A percentile compares a stretch with the other conserved stretches of the same genome.
Conservation (phyloP, 2,888 invertebrate genomes). For the Drosophila neutralis region DNA sequence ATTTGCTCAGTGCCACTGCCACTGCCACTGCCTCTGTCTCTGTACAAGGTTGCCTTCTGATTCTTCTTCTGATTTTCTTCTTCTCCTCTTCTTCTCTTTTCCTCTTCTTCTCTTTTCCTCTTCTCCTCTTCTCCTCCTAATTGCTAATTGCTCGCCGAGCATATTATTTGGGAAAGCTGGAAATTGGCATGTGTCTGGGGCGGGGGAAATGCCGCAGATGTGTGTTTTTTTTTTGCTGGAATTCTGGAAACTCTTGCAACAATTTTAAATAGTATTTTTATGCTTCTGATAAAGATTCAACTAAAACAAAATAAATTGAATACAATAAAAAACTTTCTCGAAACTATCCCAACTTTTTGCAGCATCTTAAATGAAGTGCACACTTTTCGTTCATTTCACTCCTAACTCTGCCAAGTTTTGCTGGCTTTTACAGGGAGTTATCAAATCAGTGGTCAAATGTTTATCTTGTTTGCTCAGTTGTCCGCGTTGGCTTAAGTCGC, state of each 20-base stretch:
- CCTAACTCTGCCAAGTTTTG: background rate
- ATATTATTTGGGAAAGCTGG: conserved; percentile 2
- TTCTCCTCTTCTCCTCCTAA: conserved; percentile 3
- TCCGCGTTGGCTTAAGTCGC: conserved; percentile 1
- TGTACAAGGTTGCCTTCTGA: conserved; percentile 10
- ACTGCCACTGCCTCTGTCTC: background rate
- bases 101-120: no score
- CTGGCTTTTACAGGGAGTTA: background rate
- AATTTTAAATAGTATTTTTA: background rate
- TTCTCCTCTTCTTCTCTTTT: background rate
- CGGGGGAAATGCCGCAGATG: background rate
- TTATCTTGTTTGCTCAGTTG: conserved; percentile 5
- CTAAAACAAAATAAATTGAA: no score
- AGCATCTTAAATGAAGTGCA: no score
- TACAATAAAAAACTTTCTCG: no score
- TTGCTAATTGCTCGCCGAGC: conserved; percentile 19
- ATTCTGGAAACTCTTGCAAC: background rate
- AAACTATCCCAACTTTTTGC: no score
- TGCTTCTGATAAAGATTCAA: no score
- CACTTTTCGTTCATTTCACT: background rate
- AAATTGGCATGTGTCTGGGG: background rate
- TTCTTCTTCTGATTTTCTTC: no score
- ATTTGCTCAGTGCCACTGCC: background rate
- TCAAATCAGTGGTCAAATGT: background rate
- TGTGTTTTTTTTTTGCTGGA: background rate